Percentiles rank a stretch among this genome's conserved stretches.
These are phyloP conservation scores for Ornithoptera alexandrae DNA, from an alignment of 2,888 invertebrate genomes.

Conservation along the genomic window DNA sequence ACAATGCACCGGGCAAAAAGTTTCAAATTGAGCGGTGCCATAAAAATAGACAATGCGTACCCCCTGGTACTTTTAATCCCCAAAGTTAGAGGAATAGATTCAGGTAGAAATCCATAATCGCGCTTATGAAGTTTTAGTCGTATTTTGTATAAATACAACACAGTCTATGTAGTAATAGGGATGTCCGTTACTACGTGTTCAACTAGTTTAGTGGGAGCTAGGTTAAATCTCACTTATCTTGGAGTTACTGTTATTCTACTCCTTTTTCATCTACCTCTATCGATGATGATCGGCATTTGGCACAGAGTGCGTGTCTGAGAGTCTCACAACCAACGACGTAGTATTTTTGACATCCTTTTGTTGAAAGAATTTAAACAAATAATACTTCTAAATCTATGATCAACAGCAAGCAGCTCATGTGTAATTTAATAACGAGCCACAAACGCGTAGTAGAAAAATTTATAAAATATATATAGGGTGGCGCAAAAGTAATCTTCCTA, in stretches of 20 bases:
- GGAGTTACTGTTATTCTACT: slow-evolving; percentile 33
- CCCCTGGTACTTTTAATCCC: slow-evolving; percentile 38
- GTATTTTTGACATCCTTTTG: slow-evolving; percentile 69
- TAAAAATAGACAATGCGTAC: slow-evolving; percentile 44
- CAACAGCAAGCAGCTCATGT: background rate
- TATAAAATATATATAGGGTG: too few relatives aligned
- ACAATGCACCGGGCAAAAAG: background rate
- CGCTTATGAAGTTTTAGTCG: slow-evolving; percentile 52
- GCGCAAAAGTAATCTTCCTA: too few relatives aligned
- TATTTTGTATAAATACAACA: slow-evolving; percentile 39
- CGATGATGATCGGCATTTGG: slow-evolving; percentile 54
- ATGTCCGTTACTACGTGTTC: slow-evolving; percentile 73
- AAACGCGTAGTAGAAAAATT: background rate
- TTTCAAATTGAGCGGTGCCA: slow-evolving; percentile 10
- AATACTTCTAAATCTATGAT: background rate
- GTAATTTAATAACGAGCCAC: background rate
- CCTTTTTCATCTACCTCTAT: slow-evolving; percentile 61
- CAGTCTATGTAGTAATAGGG: slow-evolving; percentile 33
- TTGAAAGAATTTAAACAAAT: background rate
- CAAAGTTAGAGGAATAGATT: slow-evolving; percentile 50
- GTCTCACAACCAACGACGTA: slow-evolving; percentile 59
- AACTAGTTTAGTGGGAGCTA: slow-evolving; percentile 64
- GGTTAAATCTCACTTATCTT: slow-evolving; percentile 44
- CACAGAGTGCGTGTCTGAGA: slow-evolving; percentile 62
- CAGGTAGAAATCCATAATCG: slow-evolving; percentile 63